Conservation (phyloP, 1,140 invertebrate species). For the Drosophila simulans region DNA sequence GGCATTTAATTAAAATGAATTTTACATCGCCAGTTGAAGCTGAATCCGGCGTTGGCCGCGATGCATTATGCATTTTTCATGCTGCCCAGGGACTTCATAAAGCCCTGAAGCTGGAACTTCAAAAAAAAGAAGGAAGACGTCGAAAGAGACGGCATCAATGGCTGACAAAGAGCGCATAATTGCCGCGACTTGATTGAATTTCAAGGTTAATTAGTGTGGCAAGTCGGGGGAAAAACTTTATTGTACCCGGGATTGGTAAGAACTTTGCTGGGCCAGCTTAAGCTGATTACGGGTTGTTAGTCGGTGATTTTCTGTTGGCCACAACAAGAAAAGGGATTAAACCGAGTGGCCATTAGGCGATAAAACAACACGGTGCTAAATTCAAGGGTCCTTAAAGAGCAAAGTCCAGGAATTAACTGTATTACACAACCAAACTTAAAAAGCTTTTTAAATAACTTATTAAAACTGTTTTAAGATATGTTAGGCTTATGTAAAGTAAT, state of each 20-base stretch:
- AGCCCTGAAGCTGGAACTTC: slow-evolving; percentile 13
- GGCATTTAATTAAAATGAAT: slow-evolving; percentile 79
- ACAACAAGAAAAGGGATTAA: slow-evolving; percentile 24
- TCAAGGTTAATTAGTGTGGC: slow-evolving; percentile 71
- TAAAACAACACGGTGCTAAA: background rate
- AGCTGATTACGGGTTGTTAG: slow-evolving; percentile 30
- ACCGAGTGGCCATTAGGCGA: slow-evolving; percentile 18
- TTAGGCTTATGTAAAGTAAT: too few species aligned
- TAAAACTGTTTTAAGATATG: too few species aligned
- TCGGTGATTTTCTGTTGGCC: background rate
- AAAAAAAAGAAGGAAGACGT: background rate
- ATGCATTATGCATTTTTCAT: slow-evolving; percentile 60
- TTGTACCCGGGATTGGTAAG: slow-evolving; percentile 22
- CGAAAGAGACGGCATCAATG: slow-evolving; percentile 4
- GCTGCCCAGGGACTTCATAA: slow-evolving; percentile 34
- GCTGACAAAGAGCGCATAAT: slow-evolving; percentile 49
- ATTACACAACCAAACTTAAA: slow-evolving; percentile 5
- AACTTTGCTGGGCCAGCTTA: slow-evolving; percentile 19
- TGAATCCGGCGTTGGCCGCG: slow-evolving; percentile 13
- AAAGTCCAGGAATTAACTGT: background rate
- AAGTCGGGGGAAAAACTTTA: slow-evolving; percentile 6
- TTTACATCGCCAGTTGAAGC: slow-evolving; percentile 46
- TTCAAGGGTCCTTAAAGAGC: background rate
- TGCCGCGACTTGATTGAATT: slow-evolving; percentile 68
- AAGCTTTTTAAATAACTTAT: too few species aligned